Evolutionary conservation across 2,888 invertebrate species (phyloP).

Genomic region (Tortrix viridana): DNA sequence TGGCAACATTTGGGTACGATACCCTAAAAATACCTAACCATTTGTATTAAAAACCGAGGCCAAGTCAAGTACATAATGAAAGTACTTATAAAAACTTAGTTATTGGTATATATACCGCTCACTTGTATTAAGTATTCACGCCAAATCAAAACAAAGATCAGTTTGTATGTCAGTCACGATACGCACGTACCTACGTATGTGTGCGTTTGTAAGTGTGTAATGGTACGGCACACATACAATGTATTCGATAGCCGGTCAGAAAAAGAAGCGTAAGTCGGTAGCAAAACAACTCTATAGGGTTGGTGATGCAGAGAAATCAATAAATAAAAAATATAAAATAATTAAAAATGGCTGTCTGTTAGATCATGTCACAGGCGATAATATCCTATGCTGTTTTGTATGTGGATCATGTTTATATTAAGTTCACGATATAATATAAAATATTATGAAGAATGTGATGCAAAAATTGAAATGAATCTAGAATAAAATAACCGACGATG

Average conservation of each 20-base stretch:
- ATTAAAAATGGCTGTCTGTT: too few relatives aligned
- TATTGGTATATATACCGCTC: not conserved
- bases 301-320: constrained; percentile 37
- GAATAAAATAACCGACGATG: too few relatives aligned
- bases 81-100: not conserved
- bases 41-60: constrained; percentile 1
- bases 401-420: too few relatives aligned
- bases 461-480: too few relatives aligned
- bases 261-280: constrained; percentile 67
- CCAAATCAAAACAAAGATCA: constrained; percentile 23
- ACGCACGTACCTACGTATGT: constrained; percentile 16
- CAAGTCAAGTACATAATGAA: not conserved
- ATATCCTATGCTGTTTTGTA: too few relatives aligned
- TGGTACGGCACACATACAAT: constrained; percentile 39
- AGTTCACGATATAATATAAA: too few relatives aligned
- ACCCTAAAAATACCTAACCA: too few relatives aligned
- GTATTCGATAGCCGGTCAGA: constrained; percentile 47
- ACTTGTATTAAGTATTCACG: not conserved
- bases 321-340: too few relatives aligned
- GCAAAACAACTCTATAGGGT: constrained; percentile 58
- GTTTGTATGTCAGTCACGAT: constrained; percentile 33
- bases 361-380: too few relatives aligned
- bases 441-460: too few relatives aligned
- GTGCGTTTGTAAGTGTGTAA: constrained; percentile 11
- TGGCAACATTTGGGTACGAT: too few relatives aligned